A percentile compares a stretch with the other conserved stretches of the same genome.
Conservation (phyloP, 2,888 invertebrate genomes). For the Cerceris rybyensis region DNA sequence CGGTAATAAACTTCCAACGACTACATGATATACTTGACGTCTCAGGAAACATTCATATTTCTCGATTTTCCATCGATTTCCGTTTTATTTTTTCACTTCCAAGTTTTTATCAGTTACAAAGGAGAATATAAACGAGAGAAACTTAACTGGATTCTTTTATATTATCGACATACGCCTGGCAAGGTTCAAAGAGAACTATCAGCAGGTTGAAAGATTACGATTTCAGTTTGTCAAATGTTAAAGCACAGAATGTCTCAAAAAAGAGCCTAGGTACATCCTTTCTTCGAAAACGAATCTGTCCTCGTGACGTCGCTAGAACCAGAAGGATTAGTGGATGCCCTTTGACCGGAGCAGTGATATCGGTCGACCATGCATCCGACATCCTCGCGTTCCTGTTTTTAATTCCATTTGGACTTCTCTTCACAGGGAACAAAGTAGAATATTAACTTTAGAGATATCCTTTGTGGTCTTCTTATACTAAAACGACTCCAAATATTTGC, state of each 20-base stretch:
- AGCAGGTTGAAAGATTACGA: conserved; percentile 40
- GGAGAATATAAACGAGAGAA: too few relatives aligned
- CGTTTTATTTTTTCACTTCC: background rate
- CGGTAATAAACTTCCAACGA: too few relatives aligned
- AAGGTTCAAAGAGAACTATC: conserved; percentile 20
- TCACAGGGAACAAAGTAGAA: too few relatives aligned
- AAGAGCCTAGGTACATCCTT: background rate
- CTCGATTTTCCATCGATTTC: background rate
- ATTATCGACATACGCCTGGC: background rate
- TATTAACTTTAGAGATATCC: too few relatives aligned
- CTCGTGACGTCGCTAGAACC: background rate
- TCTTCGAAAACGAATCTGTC: conserved; percentile 18
- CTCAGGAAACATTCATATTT: background rate
- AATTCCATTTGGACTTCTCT: too few relatives aligned
- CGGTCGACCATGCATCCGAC: background rate
- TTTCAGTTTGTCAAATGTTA: conserved; percentile 16
- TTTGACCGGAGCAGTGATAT: background rate
- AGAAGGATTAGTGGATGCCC: background rate
- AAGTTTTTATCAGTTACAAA: background rate
- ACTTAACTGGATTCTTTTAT: background rate
- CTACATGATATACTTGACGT: background rate
- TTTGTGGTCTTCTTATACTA: too few relatives aligned
- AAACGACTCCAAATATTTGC: too few relatives aligned
- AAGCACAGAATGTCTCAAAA: background rate
- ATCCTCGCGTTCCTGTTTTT: too few relatives aligned